Conservation (phyloP, 2,113 vertebrate species). For the Acrocephalus arundinaceus region DNA sequence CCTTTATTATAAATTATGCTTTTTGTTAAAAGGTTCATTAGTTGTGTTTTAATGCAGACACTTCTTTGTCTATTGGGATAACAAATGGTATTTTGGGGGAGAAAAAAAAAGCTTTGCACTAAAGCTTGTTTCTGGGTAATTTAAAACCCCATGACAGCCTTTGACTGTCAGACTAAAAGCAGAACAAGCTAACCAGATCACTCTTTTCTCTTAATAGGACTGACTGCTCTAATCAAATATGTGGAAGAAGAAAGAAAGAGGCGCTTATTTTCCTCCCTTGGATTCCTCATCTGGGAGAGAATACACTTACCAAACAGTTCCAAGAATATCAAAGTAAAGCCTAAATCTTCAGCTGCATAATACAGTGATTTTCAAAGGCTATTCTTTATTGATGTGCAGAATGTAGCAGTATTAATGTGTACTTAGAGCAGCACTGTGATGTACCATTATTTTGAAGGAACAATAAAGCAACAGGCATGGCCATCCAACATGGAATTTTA, state of each 20-base stretch:
- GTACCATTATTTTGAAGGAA: neutral
- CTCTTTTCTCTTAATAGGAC: slow-evolving; percentile 2
- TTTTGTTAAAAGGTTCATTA: slow-evolving; percentile 32
- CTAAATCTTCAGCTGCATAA: slow-evolving; percentile 5
- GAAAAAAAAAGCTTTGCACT: neutral
- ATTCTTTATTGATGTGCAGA: neutral
- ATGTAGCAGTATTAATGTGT: neutral
- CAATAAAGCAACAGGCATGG: neutral
- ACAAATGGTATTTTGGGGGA: neutral
- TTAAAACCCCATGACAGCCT: slow-evolving; percentile 45
- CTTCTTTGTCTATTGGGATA: slow-evolving; percentile 6
- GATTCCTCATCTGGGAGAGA: slow-evolving; percentile 33
- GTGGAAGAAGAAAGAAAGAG: slow-evolving; percentile 27
- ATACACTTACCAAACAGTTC: slow-evolving; percentile 22
- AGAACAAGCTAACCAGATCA: slow-evolving; percentile 37
- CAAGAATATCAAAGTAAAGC: slow-evolving; percentile 27
- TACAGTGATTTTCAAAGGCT: neutral
- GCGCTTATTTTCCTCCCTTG: neutral
- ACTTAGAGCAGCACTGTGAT: neutral
- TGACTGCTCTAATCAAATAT: slow-evolving; percentile 33
- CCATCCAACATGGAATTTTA: neutral
- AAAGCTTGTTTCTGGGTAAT: slow-evolving; percentile 24
- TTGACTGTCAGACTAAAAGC: slow-evolving; percentile 49
- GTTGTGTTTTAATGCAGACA: slow-evolving; percentile 51
- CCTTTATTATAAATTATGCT: neutral